A percentile compares a stretch with the other conserved stretches of the same genome.
phyloP scores from a whole-genome alignment of 2,888 invertebrate species.

The Eupithecia subumbrata region DNA sequence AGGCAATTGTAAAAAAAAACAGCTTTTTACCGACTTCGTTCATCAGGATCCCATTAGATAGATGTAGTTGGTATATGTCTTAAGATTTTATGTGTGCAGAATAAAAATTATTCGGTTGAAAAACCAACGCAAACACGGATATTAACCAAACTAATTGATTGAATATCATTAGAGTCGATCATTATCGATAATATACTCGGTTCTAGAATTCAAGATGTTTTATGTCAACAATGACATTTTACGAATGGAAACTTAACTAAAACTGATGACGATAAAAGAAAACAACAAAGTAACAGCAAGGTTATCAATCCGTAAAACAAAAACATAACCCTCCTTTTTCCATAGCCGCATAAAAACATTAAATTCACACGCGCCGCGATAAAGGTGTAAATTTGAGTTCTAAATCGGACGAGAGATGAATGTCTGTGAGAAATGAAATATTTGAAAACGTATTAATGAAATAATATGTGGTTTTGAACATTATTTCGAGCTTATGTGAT shows the following conservation, averaged over 20 bases:
- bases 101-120: slow-evolving; percentile 36
- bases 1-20: neutral
- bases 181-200: neutral
- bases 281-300: neutral
- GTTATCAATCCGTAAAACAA: neutral
- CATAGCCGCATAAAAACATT: neutral
- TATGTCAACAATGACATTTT: neutral
- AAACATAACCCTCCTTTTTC: too few relatives aligned
- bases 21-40: neutral
- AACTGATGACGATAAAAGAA: neutral
- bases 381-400: neutral
- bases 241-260: neutral
- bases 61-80: neutral
- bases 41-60: neutral
- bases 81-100: slow-evolving; percentile 18
- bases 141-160: slow-evolving; percentile 25
- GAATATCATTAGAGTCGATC: neutral
- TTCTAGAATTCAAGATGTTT: neutral
- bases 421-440: too few relatives aligned
- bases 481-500: too few relatives aligned
- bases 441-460: too few relatives aligned
- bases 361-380: neutral
- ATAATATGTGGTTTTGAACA: too few relatives aligned
- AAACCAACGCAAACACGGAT: slow-evolving; percentile 31
- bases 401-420: neutral